Base-by-base conservation (phyloP, 2,888 invertebrate species). In the Chromoteleia sp. region DNA sequence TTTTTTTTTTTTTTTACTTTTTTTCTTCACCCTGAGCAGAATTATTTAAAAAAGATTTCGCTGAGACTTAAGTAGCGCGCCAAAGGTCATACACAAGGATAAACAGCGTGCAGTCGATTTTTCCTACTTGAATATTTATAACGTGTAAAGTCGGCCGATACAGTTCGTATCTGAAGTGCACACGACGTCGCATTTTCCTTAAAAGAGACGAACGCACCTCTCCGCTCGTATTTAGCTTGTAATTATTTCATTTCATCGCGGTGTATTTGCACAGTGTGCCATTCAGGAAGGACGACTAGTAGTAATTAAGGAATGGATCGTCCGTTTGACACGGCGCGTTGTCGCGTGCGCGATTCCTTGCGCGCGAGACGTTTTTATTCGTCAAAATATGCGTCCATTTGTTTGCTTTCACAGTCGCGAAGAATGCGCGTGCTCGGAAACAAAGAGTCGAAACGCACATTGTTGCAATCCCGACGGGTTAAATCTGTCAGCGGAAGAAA, bases 91-190 rank as follows among this genome's bases (percentile, higher is more conserved):
- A n/a, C 21, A 29, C 73, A 73, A 79, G 63, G 74, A 73, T 75
- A 75, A 75, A 80, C 52, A 56, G 45, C 17, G 36, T 41, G 50
- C 41, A 75, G 70, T 80, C 80, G 70, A 75, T 80, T 75, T 73
- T 80, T 63, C 45, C 65, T 50, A 70, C 80, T 75, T 80, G 70
- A 74, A 74, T 80, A 80, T 80, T 80, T 63, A 80, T 80, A 70
- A 74, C 52, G 61, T 61, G 50, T 80, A 80, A 67, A 80, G 74
- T 68, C 73, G 70, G 61, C 30, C 36, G 65, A 25, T 70, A 70
- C 36, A 70, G 39, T 56, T 63, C 41, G 30, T 21, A 39, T 6
- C 56, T 48, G 14, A 59, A 54, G 25, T 54, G 29, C 19, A 12
- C 30, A 41, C 43, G 33, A 8, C 30, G 30, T 45, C 7, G 30